Evolutionary conservation across 2,113 vertebrate species (phyloP).

Genomic region (Microtus richardsoni): DNA sequence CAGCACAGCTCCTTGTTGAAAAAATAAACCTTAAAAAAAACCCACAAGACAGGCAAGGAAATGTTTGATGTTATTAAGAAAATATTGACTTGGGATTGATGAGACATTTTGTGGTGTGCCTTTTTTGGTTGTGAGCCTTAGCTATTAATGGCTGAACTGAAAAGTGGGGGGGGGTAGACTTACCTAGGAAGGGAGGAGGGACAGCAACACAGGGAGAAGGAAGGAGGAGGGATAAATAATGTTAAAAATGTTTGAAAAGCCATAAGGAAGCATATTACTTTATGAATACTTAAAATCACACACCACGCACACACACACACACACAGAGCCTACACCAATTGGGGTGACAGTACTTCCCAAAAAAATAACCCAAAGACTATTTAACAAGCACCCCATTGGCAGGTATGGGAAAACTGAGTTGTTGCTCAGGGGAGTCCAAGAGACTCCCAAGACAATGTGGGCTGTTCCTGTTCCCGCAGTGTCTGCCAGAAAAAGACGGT

Average conservation of each 20-base stretch:
- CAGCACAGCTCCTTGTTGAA: neutral
- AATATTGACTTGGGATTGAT: neutral
- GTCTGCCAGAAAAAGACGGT: neutral
- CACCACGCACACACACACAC: neutral
- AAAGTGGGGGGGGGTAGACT: neutral
- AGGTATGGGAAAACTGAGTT: neutral
- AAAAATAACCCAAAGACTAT: neutral
- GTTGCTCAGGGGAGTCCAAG: neutral
- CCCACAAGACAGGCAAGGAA: neutral
- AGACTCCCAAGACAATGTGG: neutral
- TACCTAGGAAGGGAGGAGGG: neutral
- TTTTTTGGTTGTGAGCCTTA: neutral
- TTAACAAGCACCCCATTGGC: neutral
- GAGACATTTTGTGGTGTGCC: neutral
- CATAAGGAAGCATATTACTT: neutral
- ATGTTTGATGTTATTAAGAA: conserved; percentile 11
- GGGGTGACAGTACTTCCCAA: neutral
- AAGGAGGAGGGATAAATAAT: neutral
- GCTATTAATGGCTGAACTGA: neutral
- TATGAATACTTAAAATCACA: neutral
- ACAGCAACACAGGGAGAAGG: neutral
- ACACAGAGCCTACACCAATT: neutral
- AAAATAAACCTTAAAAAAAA: neutral
- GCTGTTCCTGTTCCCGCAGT: neutral
- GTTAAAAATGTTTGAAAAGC: neutral